Evolutionary conservation across 1,140 invertebrate genomes (phyloP), one percentile per base, ranked within the genome.

Genomic region (Anastatus disparis): DNA sequence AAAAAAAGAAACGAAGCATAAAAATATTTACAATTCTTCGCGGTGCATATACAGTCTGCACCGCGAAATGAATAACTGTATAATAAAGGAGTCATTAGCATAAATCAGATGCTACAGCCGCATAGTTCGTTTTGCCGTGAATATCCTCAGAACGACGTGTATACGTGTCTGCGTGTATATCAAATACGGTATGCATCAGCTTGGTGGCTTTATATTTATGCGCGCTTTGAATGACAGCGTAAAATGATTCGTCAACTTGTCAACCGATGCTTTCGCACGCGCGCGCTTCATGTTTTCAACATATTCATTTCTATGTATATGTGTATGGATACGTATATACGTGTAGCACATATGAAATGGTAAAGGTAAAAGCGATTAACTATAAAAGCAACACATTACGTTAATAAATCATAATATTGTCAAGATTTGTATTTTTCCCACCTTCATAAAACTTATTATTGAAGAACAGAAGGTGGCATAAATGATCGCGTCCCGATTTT

Each of bases 381-480:
- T 67, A 64, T n/a, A n/a, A 70, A 71, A 67, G 68, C 10, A 40
- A 35, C 24, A 55, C 70, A 74, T 76, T 76, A 71, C 66, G 70
- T 67, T 74, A n/a, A 74, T 78, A 75, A 78, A 78, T 76, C 77
- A 76, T 75, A 75, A 73, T 78, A 75, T 73, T 74, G 71, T 74
- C 74, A 74, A 70, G 61, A 75, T 76, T 78, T 59, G 74, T 72
- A 73, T 76, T 76, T 68, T 40, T 17, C 15, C 42, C 24, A 7
- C 17, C n/a, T 9, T 22, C 20, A 6, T 24, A 27, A 27, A 27
- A 12, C 24, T n/a, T n/a, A n/a, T n/a, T n/a, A n/a, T n/a, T n/a
- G n/a, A n/a, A n/a, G n/a, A n/a, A n/a, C n/a, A n/a, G n/a, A n/a
- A n/a, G 10, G 20, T 26, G 48, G 62, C 62, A 13, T 62, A 62